Evolutionary conservation across 2,797 vertebrate genomes (phyloP).

Genomic region (Arvicola amphibius): DNA sequence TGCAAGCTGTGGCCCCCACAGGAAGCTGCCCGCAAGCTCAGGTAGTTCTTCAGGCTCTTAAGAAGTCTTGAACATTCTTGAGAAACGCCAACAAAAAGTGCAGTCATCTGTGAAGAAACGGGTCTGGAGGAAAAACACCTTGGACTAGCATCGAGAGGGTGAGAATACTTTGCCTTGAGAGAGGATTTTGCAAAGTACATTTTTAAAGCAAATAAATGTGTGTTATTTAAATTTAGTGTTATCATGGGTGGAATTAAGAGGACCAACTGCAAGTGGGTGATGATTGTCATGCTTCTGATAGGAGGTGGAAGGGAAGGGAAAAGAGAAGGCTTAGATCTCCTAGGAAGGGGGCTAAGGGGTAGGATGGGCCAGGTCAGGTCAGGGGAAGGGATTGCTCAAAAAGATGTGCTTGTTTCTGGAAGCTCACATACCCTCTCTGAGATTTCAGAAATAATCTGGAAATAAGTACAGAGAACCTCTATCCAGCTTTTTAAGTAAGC

Average conservation of each 20-base stretch:
- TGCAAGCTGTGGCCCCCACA: constrained; percentile 70
- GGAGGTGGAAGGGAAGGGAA: background rate
- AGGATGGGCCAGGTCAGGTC: background rate
- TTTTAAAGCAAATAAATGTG: constrained; percentile 59
- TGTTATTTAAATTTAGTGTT: constrained; percentile 44
- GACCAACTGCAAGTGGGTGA: constrained; percentile 15
- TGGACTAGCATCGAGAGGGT: constrained; percentile 46
- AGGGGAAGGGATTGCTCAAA: background rate
- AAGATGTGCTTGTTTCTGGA: background rate
- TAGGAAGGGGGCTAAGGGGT: background rate
- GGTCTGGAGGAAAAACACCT: constrained; percentile 42
- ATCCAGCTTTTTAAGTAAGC: background rate
- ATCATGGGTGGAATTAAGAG: constrained; percentile 50
- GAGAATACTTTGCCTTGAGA: constrained; percentile 65
- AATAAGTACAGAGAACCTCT: background rate
- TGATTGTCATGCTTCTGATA: background rate
- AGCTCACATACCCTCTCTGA: constrained; percentile 1
- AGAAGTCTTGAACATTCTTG: constrained; percentile 25
- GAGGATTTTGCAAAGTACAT: constrained; percentile 12
- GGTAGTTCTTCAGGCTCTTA: constrained; percentile 65
- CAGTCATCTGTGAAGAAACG: constrained; percentile 47
- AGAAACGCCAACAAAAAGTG: constrained; percentile 65
- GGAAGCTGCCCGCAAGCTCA: constrained; percentile 75
- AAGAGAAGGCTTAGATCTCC: background rate
- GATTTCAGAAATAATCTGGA: constrained; percentile 29